Evolutionary conservation across 2,888 invertebrate genomes (phyloP).

Genomic region (Sphaerophoria taeniata): DNA sequence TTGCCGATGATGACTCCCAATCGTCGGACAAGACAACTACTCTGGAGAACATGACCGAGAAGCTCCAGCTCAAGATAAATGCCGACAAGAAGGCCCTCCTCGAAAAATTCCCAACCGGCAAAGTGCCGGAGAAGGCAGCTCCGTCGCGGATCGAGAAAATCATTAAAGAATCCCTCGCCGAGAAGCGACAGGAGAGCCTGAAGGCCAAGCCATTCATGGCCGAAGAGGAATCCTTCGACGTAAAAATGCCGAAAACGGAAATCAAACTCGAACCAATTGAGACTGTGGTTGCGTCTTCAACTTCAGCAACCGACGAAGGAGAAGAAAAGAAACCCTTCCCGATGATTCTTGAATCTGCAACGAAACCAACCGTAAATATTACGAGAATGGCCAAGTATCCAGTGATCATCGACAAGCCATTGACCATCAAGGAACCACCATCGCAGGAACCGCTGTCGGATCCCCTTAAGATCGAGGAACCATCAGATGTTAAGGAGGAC

Average conservation of each 20-base stretch:
- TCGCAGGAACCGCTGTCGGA: constrained; percentile 27
- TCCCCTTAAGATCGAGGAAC: constrained; percentile 50
- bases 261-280: constrained; percentile 53
- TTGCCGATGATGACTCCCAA: constrained; percentile 82
- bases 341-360: constrained; percentile 31
- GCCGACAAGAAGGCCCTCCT: constrained; percentile 77
- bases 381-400: constrained; percentile 54
- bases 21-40: constrained; percentile 81
- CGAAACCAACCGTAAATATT: constrained; percentile 54
- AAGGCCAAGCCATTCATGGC: constrained; percentile 77
- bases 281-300: constrained; percentile 6
- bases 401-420: constrained; percentile 51
- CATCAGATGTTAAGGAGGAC: constrained; percentile 74
- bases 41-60: constrained; percentile 79
- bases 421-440: constrained; percentile 37
- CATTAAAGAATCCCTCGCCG: constrained; percentile 78
- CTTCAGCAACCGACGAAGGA: neutral
- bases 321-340: constrained; percentile 68
- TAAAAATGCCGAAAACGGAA: constrained; percentile 67
- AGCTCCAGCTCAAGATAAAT: constrained; percentile 78
- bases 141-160: constrained; percentile 78
- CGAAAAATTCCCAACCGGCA: constrained; percentile 75
- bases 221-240: constrained; percentile 62
- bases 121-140: constrained; percentile 74
- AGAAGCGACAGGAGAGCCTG: constrained; percentile 78